These are phyloP conservation scores for Caenorhabditis japonica DNA, from an alignment of 2,888 invertebrate species.

Conservation along the genomic window DNA sequence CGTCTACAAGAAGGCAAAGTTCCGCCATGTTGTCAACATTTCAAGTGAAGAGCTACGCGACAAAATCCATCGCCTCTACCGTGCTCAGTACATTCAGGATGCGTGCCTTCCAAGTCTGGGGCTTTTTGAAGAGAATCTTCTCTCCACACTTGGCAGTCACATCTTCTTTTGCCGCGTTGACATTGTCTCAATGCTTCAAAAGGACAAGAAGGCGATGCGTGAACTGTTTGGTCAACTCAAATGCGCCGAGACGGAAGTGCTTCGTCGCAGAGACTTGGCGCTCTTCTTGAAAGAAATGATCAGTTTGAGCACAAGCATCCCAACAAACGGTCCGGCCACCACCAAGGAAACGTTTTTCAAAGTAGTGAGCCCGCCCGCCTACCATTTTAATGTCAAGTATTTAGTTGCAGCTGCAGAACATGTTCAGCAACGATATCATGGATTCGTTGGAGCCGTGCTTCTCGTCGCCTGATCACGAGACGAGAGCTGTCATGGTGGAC, in stretches of 20 bases:
- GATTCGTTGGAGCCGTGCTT: constrained; percentile 74
- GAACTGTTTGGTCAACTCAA: constrained; percentile 94
- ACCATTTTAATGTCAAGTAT: neutral
- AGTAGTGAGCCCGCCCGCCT: constrained; percentile 74
- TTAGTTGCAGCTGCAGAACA: constrained; percentile 61
- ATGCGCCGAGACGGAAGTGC: constrained; percentile 88
- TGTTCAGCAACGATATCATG: constrained; percentile 73
- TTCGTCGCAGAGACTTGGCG: constrained; percentile 91
- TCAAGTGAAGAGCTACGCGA: constrained; percentile 90
- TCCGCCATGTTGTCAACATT: constrained; percentile 86
- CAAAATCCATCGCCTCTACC: constrained; percentile 99
- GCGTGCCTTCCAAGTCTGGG: constrained; percentile 98
- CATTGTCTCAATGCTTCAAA: constrained; percentile 94
- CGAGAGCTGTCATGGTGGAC: constrained; percentile 96
- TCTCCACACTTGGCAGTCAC: constrained; percentile 96
- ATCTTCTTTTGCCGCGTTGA: constrained; percentile 99
- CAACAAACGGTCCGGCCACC: constrained; percentile 91
- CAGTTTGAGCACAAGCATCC: constrained; percentile 97
- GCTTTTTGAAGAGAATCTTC: constrained; percentile 98
- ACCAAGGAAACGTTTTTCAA: constrained; percentile 98
- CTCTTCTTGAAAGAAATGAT: constrained; percentile 98
- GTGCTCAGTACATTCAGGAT: constrained; percentile 97
- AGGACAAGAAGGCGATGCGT: constrained; percentile 95
- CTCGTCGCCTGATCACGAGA: constrained; percentile 86
- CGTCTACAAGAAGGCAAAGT: constrained; percentile 88